Percentiles rank a stretch among this genome's conserved stretches.
phyloP scores from a whole-genome alignment of 2,113 vertebrate genomes.

The Eurypyga helias region DNA sequence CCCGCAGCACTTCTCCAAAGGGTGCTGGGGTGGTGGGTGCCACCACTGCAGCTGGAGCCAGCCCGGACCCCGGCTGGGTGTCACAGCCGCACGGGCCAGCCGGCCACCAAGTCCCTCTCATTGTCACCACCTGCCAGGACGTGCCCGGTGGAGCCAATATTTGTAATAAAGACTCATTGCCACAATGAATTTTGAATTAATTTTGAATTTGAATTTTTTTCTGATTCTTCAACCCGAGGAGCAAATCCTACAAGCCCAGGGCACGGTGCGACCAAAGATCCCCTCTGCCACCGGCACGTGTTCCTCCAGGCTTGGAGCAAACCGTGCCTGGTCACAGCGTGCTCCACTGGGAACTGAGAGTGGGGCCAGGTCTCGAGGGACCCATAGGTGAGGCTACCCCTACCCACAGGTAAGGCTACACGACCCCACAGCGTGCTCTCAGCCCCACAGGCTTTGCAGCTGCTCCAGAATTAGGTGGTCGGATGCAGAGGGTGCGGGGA shows the following conservation, averaged over 20 bases:
- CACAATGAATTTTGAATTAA: no score
- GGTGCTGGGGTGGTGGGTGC: accelerated
- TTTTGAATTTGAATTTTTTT: no score
- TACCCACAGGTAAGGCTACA: background rate
- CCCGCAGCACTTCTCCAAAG: accelerated
- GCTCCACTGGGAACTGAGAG: accelerated
- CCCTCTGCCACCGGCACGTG: accelerated
- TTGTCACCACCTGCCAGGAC: background rate
- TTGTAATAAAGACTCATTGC: constrained; percentile 39
- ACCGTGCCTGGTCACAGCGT: background rate
- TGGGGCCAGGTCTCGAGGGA: background rate
- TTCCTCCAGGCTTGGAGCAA: background rate
- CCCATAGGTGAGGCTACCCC: background rate
- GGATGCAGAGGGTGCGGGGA: background rate
- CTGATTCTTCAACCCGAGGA: background rate
- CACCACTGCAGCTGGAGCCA: accelerated
- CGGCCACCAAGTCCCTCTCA: background rate
- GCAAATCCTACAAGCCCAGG: background rate
- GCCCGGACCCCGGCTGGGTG: accelerated
- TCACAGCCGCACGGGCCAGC: background rate
- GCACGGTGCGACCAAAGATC: accelerated
- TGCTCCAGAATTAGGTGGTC: background rate
- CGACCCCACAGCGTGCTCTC: background rate
- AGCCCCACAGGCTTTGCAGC: background rate
- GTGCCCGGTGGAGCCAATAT: background rate